Evolutionary conservation across 2,113 vertebrate genomes (phyloP).

Genomic region (Bubo bubo): DNA sequence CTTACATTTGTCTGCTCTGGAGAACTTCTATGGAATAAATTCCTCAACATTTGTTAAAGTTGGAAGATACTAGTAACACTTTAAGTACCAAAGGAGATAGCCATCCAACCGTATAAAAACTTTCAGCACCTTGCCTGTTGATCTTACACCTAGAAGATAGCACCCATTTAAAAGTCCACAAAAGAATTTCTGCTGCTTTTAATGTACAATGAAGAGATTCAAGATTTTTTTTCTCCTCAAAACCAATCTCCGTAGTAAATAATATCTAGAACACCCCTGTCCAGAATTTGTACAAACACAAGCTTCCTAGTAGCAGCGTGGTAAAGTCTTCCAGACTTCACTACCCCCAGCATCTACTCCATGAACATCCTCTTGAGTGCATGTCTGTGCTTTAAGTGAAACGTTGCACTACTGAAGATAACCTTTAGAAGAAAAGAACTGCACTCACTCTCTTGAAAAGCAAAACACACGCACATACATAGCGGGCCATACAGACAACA

Average conservation of each 20-base stretch:
- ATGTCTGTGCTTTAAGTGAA: background rate
- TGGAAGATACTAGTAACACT: background rate
- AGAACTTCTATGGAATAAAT: background rate
- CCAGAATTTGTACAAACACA: background rate
- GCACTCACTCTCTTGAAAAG: background rate
- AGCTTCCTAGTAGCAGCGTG: background rate
- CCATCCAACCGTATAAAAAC: background rate
- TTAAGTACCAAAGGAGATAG: background rate
- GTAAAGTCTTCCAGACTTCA: background rate
- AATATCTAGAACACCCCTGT: background rate
- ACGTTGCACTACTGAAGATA: background rate
- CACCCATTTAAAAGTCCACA: background rate
- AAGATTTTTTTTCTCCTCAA: background rate
- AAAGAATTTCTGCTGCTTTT: background rate
- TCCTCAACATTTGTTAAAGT: background rate
- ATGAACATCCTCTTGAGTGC: background rate
- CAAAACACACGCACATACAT: background rate
- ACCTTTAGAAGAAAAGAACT: background rate
- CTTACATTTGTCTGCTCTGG: background rate
- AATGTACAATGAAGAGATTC: background rate
- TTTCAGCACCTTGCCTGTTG: background rate
- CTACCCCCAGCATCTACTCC: background rate
- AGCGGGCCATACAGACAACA: background rate
- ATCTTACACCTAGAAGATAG: background rate
- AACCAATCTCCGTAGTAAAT: background rate